phyloP scores from a whole-genome alignment of 1,140 invertebrate species.

The Aricia agestis region DNA sequence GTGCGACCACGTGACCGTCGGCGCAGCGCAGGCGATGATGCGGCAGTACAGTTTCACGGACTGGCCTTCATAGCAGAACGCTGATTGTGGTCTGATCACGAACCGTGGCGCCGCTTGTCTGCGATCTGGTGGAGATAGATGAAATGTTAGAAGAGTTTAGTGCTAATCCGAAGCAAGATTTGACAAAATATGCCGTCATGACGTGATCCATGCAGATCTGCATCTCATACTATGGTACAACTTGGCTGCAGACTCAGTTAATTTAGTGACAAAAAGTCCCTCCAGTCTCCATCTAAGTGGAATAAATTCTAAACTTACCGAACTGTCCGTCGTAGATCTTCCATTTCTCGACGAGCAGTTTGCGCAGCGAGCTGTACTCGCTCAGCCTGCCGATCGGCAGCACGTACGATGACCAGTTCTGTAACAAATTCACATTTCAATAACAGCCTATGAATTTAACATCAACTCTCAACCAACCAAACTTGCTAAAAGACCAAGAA shows the following conservation, averaged over 20 bases:
- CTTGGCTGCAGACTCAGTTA: no score
- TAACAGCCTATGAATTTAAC: background rate
- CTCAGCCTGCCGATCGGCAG: conserved; percentile 96
- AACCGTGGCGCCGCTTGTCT: conserved; percentile 98
- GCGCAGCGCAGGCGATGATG: conserved; percentile 94
- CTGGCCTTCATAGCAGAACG: conserved; percentile 97
- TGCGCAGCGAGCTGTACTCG: conserved; percentile 98
- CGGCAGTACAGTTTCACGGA: conserved; percentile 98
- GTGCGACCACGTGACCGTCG: conserved; percentile 96
- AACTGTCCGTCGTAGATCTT: conserved; percentile 97
- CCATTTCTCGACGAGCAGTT: conserved; percentile 97
- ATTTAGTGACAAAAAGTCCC: no score
- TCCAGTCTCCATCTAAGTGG: no score
- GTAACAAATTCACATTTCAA: conserved; percentile 16
- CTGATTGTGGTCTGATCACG: conserved; percentile 96
- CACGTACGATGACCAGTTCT: conserved; percentile 93
- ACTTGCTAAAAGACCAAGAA: background rate
- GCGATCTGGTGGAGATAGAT: conserved; percentile 82
- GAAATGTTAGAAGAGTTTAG: background rate
- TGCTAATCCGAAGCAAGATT: no score
- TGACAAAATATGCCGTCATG: no score
- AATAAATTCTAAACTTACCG: conserved; percentile 78
- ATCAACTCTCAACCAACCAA: background rate
- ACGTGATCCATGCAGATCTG: no score
- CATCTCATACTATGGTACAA: no score